These are phyloP conservation scores for Cenopis cana DNA, from an alignment of 2,888 invertebrate genomes.

Conservation along the genomic window DNA sequence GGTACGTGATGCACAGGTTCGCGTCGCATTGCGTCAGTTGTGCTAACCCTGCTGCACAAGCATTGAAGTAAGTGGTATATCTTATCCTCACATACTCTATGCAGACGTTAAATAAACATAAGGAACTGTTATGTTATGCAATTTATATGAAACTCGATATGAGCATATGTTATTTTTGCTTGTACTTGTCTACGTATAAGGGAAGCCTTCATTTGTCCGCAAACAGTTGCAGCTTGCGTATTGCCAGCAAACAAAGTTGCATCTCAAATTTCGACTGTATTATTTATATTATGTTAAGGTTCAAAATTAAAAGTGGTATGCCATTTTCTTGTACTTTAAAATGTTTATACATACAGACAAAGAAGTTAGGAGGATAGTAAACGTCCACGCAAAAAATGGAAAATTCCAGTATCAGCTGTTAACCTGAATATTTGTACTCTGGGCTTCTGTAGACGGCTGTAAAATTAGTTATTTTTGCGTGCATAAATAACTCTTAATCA, in stretches of 20 bases:
- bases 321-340: neutral
- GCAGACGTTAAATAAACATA: slow-evolving; percentile 43
- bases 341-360: neutral
- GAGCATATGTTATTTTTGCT: slow-evolving; percentile 23
- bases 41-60: neutral
- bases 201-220: slow-evolving; percentile 28
- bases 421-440: too few species aligned
- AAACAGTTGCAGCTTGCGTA: slow-evolving; percentile 36
- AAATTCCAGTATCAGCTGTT: too few species aligned
- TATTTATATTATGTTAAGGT: too few species aligned
- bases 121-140: slow-evolving; percentile 37
- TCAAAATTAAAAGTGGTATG: too few species aligned
- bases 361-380: neutral
- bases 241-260: neutral
- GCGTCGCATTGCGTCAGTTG: too few species aligned
- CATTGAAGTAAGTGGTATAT: slow-evolving; percentile 4
- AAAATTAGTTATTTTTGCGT: too few species aligned
- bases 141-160: slow-evolving; percentile 43
- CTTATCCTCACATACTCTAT: slow-evolving; percentile 5
- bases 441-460: too few species aligned
- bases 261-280: neutral
- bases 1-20: too few species aligned
- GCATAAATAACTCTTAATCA: too few species aligned
- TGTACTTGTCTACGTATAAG: slow-evolving; percentile 24
- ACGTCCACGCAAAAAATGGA: too few species aligned